Base-by-base conservation (phyloP, 2,113 vertebrate species). In the Notechis scutatus region DNA sequence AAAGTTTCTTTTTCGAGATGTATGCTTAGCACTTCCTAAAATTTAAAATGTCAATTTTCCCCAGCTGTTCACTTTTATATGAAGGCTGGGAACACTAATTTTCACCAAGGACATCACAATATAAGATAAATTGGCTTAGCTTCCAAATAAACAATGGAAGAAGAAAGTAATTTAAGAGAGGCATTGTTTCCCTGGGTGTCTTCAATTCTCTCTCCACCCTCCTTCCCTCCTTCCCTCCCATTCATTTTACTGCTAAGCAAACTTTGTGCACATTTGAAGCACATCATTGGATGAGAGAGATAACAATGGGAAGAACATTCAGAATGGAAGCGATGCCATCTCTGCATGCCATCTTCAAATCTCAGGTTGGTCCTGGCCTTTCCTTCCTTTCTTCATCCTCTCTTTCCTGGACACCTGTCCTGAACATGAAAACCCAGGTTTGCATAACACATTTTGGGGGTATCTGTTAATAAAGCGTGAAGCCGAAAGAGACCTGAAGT, bases 401-500 rank as follows among this genome's bases (percentile, higher is more conserved):
- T 18, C 88, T 54, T 88, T 94, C 86, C 54, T 1, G 24, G 59
- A 5, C 0, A 91, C 45, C 3, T 9, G 56, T 57, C 57, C 91
- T 74, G 9, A 88, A 23, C 34, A 89, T 92, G 74, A 45, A 64
- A 74, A 34, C 89, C 6, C 55, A 88, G 34, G 61, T 91, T 92
- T 69, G n/a, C 92, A 87, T 1, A 69, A 94, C 89, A 89, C 12
- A 5, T 2, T 4, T 90, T 87, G 85, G 8, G 47, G 8, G 47
- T 50, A 2, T 85, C 85, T 55, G 86, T 87, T 57, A 94, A 57
- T 18, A 39, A 20, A 91, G 81, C 42, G 92, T 87, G 57, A 86
- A 5, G 86, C 56, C 55, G 23, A 93, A 69, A 90, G 26, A 86
- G 74, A 92, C 89, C 91, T 87, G 93, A 92, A 92, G 57, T 92